Conservation (phyloP, 1,140 invertebrate genomes). For the Andricus grossulariae region DNA sequence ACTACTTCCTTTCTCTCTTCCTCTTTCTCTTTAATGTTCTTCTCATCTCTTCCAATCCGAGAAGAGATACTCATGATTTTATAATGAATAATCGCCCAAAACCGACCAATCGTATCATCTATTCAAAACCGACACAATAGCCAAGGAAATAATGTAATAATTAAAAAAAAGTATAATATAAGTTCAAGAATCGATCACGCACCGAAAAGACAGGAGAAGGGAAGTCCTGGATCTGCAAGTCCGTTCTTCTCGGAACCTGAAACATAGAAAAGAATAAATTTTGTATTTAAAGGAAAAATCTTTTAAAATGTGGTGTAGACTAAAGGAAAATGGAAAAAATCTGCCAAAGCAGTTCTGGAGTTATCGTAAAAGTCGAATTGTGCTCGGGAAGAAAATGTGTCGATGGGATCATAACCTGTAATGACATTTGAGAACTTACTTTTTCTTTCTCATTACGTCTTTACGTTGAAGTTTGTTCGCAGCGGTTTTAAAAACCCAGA, state of each 20-base stretch:
- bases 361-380: too few relatives aligned
- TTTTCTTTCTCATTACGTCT: background rate
- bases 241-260: constrained; percentile 67
- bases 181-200: constrained; percentile 45
- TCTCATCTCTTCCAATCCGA: background rate
- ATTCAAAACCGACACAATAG: background rate
- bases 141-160: background rate
- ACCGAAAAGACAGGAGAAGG: constrained; percentile 64
- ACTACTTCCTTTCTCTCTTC: background rate
- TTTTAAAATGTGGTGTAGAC: too few relatives aligned
- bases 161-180: too few relatives aligned
- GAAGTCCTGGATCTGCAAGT: constrained; percentile 52
- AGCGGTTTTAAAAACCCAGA: background rate
- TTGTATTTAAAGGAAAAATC: too few relatives aligned
- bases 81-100: background rate
- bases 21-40: background rate
- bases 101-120: background rate
- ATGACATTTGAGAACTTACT: background rate
- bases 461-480: background rate
- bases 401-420: too few relatives aligned
- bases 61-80: background rate
- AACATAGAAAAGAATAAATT: constrained; percentile 44
- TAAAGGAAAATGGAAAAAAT: too few relatives aligned
- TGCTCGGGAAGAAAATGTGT: too few relatives aligned
- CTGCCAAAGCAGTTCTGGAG: too few relatives aligned